Evolutionary conservation across 2,113 vertebrate genomes (phyloP).

Genomic region (Cyphomyrus plagiostoma): DNA sequence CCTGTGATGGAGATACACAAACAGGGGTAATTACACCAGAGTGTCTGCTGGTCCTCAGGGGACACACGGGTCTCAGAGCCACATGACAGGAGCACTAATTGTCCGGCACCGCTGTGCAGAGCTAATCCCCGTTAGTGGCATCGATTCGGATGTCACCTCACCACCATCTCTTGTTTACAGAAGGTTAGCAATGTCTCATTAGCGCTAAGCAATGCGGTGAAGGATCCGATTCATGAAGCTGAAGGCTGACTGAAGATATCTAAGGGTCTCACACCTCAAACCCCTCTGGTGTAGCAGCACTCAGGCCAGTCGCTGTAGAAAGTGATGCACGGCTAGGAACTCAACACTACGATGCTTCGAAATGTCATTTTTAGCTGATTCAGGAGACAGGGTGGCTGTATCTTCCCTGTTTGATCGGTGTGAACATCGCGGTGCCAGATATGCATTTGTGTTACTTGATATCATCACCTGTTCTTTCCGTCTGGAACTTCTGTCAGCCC

Average conservation of each 20-base stretch:
- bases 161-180: background rate
- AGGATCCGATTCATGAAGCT: background rate
- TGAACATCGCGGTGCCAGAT: background rate
- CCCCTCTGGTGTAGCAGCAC: background rate
- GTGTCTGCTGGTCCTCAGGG: background rate
- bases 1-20: background rate
- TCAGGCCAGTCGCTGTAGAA: background rate
- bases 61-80: background rate
- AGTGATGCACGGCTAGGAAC: background rate
- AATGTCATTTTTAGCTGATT: background rate
- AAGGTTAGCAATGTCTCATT: background rate
- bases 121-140: background rate
- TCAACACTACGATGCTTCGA: background rate
- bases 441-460: background rate
- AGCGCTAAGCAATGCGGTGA: background rate
- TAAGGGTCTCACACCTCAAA: background rate
- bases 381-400: background rate
- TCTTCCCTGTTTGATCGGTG: background rate
- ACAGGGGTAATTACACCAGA: background rate
- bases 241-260: background rate
- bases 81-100: background rate
- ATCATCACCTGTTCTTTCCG: background rate
- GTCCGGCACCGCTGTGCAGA: background rate
- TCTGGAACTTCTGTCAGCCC: background rate
- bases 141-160: background rate